Evolutionary conservation across 1,140 invertebrate species (phyloP), one percentile per base, ranked within the genome.

Genomic region (Lysiphlebus fabarum): DNA sequence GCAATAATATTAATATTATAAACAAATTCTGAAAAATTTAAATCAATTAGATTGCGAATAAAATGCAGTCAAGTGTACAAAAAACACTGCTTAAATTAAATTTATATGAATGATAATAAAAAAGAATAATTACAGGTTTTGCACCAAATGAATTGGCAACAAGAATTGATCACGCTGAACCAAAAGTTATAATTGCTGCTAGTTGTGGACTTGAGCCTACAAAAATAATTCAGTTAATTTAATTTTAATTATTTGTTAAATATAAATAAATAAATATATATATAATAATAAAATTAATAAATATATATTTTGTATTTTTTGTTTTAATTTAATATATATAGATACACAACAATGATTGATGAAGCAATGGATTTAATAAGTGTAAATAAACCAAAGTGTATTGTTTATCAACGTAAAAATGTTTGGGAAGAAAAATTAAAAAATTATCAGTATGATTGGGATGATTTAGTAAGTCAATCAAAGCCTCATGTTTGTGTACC

Each of bases 161-260:
- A 0, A 84, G 94, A 54, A 95, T 97, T 57, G 85, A 91, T 64
- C 93, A 97, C 70, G 90, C 91, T 5, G 82, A 89, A 74, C 92
- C 93, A 0, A 93, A 91, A 70, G 84, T 96, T 4, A 86, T 97
- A 37, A 89, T 97, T 33, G 89, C 90, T 11, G 92, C 93, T 0
- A 95, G 90, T 74, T 94, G 90, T 73, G 94, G 94, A 5, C 82
- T 96, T 5, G 94, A 96, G 74, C 92, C 93, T 0, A 86, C 86
- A 44, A 90, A 88, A 81, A 81, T 92, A 45, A 85, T 96, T 34
- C 87, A 85, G 88, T 91, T 40, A 11, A 37, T 45, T 48, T 53
- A 54, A 43, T 26, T 7, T 8, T 51, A 44, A 43, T 50, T 4
- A 34, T 37, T 61, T 12, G 41, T 6, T 2, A 26, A 10, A 0